Evolutionary conservation across 2,888 invertebrate genomes (phyloP).

Genomic region (Aleiodes testaceus): DNA sequence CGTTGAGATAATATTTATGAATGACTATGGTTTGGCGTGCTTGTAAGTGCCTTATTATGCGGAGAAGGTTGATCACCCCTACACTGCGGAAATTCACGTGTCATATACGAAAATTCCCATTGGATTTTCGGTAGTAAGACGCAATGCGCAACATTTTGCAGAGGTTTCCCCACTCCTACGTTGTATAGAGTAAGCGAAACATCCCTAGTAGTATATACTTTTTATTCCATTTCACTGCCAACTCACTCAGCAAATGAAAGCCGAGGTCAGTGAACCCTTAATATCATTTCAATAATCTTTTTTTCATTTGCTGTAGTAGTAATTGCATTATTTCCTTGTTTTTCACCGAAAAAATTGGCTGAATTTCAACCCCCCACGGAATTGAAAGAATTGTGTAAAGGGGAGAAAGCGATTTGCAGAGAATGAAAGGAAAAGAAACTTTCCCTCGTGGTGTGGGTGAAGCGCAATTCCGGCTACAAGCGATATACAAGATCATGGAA

Average conservation of each 20-base stretch:
- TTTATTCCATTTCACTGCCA: conserved; percentile 18
- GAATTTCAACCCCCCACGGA: conserved; percentile 5
- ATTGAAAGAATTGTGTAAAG: conserved; percentile 1
- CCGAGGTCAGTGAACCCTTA: conserved; percentile 32
- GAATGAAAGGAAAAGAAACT: conserved; percentile 17
- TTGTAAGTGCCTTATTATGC: conserved; percentile 4
- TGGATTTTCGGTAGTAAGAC: conserved; percentile 39
- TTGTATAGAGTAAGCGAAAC: conserved; percentile 21
- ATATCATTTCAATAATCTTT: conserved; percentile 23
- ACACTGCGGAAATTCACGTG: conserved; percentile 37
- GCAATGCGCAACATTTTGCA: conserved; percentile 62
- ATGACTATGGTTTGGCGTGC: neutral
- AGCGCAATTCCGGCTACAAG: conserved; percentile 36
- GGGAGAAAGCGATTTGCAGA: neutral
- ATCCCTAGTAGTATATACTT: conserved; percentile 31
- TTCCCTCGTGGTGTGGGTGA: conserved; percentile 12
- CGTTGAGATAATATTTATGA: no score
- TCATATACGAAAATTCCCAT: conserved; percentile 22
- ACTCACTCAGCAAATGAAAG: conserved; percentile 21
- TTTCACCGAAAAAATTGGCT: neutral
- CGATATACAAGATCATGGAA: conserved; percentile 22
- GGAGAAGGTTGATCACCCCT: conserved; percentile 38
- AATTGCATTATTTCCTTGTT: conserved; percentile 6
- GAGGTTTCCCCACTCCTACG: conserved; percentile 50
- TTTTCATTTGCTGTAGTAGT: neutral